Evolutionary conservation across 2,888 invertebrate genomes (phyloP), one percentile per base, ranked within the genome.

Genomic region (Selenia dentaria): DNA sequence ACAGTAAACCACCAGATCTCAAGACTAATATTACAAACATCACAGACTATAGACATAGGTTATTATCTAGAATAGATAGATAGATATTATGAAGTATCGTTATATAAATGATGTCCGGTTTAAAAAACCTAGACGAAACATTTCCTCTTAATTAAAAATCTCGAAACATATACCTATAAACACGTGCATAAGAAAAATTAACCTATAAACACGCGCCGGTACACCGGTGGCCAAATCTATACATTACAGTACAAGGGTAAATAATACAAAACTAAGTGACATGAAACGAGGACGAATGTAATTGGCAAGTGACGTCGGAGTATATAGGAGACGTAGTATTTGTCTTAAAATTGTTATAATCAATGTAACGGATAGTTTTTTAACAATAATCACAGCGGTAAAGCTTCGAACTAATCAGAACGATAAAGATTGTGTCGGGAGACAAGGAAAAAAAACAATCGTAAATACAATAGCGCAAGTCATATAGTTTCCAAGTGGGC

Each of bases 381-480:
- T 76, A 87, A 88, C 85, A 88, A 86, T 74, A 72, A 79, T 82
- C 84, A 80, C 85, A 83, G 83, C 86, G 78, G 84, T 85, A 81
- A 83, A 84, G 83, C 83, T 80, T 76, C 69, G 62, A 79, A 84
- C 79, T 88, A 88, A 89, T 89, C 87, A 86, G 85, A 87, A 85
- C 83, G 83, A 76, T 88, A 85, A 89, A 89, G 89, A 89, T 89
- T 87, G 89, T 89, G 89, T 88, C 75, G 79, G 74, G 72, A 87
- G 87, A 88, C 87, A 88, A 89, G 83, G 73, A 74, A 79, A 86
- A 85, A 78, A 85, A 85, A 86, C 82, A 86, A 87, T 86, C 80
- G 83, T 76, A 37, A 80, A 78, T 72, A 83, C 75, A 84, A 88
- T 86, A 87, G 68, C 74, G 89, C 90, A 89, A 90, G 90, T 90